These are phyloP conservation scores for Eleginops maclovinus DNA, from an alignment of 2,113 vertebrate genomes.

Conservation along the genomic window DNA sequence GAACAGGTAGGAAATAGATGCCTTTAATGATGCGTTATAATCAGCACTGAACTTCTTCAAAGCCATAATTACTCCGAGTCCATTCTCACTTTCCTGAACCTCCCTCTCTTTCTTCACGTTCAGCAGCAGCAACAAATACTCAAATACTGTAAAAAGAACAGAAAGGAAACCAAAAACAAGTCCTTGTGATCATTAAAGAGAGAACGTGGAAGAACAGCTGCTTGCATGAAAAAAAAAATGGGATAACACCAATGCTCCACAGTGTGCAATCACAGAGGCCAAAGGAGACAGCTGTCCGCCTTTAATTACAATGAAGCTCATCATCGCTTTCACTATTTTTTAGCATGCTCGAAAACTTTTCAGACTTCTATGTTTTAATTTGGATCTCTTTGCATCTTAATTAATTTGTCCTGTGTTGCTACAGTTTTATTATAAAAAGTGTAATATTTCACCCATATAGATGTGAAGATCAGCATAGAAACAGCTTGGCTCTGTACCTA, in stretches of 20 bases:
- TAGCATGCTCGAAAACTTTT: slow-evolving; percentile 32
- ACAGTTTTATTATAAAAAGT: background rate
- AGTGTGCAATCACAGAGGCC: slow-evolving; percentile 69
- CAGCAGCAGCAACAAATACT: background rate
- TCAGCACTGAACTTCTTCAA: slow-evolving; percentile 54
- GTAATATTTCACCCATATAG: background rate
- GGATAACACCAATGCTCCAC: slow-evolving; percentile 61
- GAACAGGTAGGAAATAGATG: slow-evolving; percentile 15
- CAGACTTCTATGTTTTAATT: slow-evolving; percentile 16
- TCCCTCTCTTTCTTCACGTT: slow-evolving; percentile 17
- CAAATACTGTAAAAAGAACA: slow-evolving; percentile 21
- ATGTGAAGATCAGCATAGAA: background rate
- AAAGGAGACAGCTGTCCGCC: slow-evolving; percentile 74
- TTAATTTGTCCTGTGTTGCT: background rate
- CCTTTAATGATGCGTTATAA: slow-evolving; percentile 41
- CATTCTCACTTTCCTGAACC: slow-evolving; percentile 19
- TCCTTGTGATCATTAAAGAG: slow-evolving; percentile 73
- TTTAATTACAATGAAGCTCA: slow-evolving; percentile 63
- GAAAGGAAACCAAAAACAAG: slow-evolving; percentile 58
- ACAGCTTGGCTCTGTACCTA: background rate
- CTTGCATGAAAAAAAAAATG: slow-evolving; percentile 73
- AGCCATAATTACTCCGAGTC: slow-evolving; percentile 55
- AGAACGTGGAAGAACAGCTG: slow-evolving; percentile 72
- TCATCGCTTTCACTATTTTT: slow-evolving; percentile 32
- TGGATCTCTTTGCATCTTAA: slow-evolving; percentile 10